A percentile compares a stretch with the other conserved stretches of the same genome.
These are phyloP conservation scores for Sebastolobus alascanus DNA, from an alignment of 2,797 vertebrate species.

Conservation along the genomic window DNA sequence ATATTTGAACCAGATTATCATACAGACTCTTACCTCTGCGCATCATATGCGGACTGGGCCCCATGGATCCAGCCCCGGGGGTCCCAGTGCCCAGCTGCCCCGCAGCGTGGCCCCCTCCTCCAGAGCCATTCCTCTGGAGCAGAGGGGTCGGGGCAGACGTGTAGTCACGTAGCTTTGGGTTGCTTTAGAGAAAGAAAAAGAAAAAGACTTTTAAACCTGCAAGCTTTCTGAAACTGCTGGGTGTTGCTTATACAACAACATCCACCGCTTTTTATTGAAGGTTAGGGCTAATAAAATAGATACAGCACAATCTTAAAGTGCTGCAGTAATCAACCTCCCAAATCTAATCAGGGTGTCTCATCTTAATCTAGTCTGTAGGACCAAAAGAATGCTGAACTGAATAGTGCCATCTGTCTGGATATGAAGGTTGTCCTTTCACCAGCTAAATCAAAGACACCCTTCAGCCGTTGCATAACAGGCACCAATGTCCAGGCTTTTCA, in stretches of 20 bases:
- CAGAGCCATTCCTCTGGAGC: conserved; percentile 86
- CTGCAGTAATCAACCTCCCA: background rate
- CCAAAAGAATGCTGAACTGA: conserved; percentile 48
- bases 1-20: too few species aligned
- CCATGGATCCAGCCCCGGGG: conserved; percentile 83
- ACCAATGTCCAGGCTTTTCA: conserved; percentile 43
- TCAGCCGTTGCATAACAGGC: conserved; percentile 60
- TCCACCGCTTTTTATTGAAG: background rate
- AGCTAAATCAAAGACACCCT: conserved; percentile 64
- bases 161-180: conserved; percentile 88
- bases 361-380: conserved; percentile 46
- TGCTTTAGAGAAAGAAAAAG: conserved; percentile 65
- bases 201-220: background rate
- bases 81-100: conserved; percentile 83
- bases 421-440: conserved; percentile 73
- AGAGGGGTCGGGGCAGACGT: conserved; percentile 81
- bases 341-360: conserved; percentile 29
- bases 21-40: conserved; percentile 87
- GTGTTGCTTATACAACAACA: background rate
- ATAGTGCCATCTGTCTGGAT: conserved; percentile 55
- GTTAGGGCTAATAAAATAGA: background rate
- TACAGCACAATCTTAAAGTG: background rate
- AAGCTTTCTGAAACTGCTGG: background rate
- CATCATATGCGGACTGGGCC: conserved; percentile 92
- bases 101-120: conserved; percentile 64